Conservation (phyloP, 2,113 vertebrate genomes). For the human region DNA sequence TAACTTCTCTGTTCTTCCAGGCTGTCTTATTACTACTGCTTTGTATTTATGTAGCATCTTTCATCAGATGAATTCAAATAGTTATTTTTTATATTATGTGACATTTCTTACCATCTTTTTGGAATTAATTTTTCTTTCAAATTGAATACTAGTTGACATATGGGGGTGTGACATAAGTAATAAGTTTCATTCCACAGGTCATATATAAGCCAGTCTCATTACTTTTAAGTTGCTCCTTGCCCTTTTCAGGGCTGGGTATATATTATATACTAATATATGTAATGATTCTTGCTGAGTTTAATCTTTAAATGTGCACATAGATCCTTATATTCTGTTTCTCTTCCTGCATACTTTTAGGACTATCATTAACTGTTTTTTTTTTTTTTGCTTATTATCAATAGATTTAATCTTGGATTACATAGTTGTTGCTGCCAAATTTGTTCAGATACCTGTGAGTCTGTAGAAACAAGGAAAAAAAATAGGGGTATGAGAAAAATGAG, state of each 20-base stretch:
- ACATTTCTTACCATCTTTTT: constrained; percentile 12
- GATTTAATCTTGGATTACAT: not conserved
- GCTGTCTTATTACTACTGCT: not conserved
- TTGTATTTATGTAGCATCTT: constrained; percentile 1
- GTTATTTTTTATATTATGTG: constrained; percentile 12
- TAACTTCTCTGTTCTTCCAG: constrained; percentile 14
- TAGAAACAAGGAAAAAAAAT: constrained; percentile 22
- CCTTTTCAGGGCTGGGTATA: not conserved
- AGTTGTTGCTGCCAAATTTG: not conserved
- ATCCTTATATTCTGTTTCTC: not conserved
- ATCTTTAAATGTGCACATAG: not conserved
- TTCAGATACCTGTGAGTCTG: not conserved
- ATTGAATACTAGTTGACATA: constrained; percentile 17
- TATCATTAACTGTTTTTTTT: not conserved
- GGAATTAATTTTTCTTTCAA: constrained; percentile 4
- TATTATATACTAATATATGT: not conserved
- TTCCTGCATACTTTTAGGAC: not conserved
- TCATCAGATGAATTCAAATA: not conserved
- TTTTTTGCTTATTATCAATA: not conserved
- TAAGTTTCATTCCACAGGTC: not conserved
- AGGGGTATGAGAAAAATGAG: not conserved
- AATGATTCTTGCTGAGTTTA: constrained; percentile 38
- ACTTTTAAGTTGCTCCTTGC: not conserved
- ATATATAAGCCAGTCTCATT: not conserved
- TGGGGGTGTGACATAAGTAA: not conserved